Base-by-base conservation (phyloP, 2,888 invertebrate genomes). In the Eledona agricola region DNA sequence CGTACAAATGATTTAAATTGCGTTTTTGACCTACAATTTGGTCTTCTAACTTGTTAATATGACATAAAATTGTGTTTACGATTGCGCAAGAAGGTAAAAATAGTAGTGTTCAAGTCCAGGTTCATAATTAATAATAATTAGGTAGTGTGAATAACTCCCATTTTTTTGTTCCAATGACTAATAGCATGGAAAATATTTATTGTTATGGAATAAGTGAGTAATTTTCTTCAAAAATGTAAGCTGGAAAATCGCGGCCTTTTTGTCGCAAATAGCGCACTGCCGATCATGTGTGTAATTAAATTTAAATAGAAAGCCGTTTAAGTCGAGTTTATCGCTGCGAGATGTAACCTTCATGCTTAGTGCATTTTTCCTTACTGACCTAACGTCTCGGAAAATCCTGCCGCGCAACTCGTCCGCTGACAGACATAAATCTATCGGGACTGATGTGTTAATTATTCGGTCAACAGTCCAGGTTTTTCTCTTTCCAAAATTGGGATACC, bases 401-500 rank as follows among this genome's bases (percentile, higher is more conserved):
- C n/a, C n/a, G n/a, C n/a, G n/a, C n/a, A n/a, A n/a, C n/a, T n/a
- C n/a, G 23, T 25, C 34, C 23, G 28, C 16, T 47, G 47, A 47
- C 47, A 47, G 37, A 16, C 47, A 47, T 47, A 37, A 37, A 37
- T 37, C 47, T 46, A 28, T 35, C 37, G 2, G 34, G 17, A 26
- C 23, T 23, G 9, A 40, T n/a, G 20, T 45, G 47, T 49, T 50
- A 50, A 45, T 26, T 12, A 47, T 1, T 11, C 19, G 11, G 19
- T 17, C 34, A 49, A 54, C 50, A 50, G 31, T 49, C 38, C 34
- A 40, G 42, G 42, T 34, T 50, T 29, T 50, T 55, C 32, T 43
- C 22, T 50, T 38, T 45, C 55, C 55, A 38, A 55, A 55, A 55
- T 55, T 55, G 55, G 55, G 50, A 31, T 43, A 37, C 37, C 28